Evolutionary conservation across 2,113 vertebrate species (phyloP), one percentile per base, ranked within the genome.

Genomic region (Campylorhamphus procurvoides): DNA sequence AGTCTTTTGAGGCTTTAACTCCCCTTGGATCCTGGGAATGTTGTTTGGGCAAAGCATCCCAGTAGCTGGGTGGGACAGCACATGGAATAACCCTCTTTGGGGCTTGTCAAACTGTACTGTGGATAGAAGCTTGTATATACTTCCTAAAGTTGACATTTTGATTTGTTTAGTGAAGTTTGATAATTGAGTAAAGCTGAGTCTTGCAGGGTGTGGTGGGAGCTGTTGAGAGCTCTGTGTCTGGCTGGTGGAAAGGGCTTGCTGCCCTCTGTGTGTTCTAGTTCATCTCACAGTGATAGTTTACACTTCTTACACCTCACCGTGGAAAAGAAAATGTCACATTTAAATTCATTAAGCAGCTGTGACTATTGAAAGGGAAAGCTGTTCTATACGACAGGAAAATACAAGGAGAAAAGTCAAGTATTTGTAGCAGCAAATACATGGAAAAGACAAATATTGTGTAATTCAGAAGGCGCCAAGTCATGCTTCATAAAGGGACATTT

Each of bases 261-360:
- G 79, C 81, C 60, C 75, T 80, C 59, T 46, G 24, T 92, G 88
- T 77, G 90, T 93, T 75, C 83, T 89, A 31, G 83, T 87, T 90
- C 60, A 73, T 82, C 63, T 94, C 85, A 64, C 78, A 82, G 89
- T 37, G 66, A 25, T 37, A 56, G 59, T 72, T 93, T 95, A 75
- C 74, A 79, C 49, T 97, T 76, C 73, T 52, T 49, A 31, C 88
- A 71, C 46, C 68, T 94, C 72, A 10, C 62, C 28, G 24, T 92
- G 91, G 75, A 86, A 87, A 93, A 90, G 68, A 68, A 88, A 93
- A 94, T 87, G 90, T 94, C 89, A 95, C 72, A 6, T 95, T 90
- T 18, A 69, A 75, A 75, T 93, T 92, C 76, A 73, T 93, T 91
- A 88, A 84, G 59, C 63, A 83, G 89, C 86, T 91, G 77, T 73